These are phyloP conservation scores for Drosophila kepulauana DNA, from an alignment of 1,140 invertebrate species.

Conservation along the genomic window DNA sequence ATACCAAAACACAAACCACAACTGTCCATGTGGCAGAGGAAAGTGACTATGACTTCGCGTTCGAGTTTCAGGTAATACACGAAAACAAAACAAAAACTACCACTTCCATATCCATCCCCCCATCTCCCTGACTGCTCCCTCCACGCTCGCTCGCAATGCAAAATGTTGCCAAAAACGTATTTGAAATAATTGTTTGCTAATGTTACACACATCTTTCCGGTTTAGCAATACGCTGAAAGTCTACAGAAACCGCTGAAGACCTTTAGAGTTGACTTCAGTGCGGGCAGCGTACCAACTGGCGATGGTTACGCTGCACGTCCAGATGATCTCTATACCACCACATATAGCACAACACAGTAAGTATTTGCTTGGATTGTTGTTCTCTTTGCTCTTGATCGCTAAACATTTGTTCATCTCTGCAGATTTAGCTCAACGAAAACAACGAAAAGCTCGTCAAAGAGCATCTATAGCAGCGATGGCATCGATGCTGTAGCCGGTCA, in stretches of 20 bases:
- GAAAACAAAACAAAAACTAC: background rate
- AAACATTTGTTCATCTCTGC: background rate
- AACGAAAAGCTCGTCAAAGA: constrained; percentile 79
- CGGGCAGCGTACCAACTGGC: constrained; percentile 76
- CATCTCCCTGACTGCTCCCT: constrained; percentile 13
- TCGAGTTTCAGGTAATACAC: constrained; percentile 87
- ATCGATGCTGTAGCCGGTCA: constrained; percentile 58
- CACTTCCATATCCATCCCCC: background rate
- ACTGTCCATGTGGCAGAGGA: constrained; percentile 80
- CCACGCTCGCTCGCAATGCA: constrained; percentile 31
- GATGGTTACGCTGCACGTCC: constrained; percentile 71
- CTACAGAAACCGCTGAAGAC: constrained; percentile 84
- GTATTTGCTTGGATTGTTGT: constrained; percentile 31
- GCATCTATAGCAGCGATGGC: constrained; percentile 70
- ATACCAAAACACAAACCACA: constrained; percentile 62
- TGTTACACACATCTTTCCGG: constrained; percentile 24
- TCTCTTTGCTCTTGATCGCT: too few species aligned
- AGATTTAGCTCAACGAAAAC: constrained; percentile 82
- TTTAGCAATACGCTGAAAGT: constrained; percentile 85
- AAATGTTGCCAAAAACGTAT: constrained; percentile 9
- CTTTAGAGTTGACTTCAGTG: constrained; percentile 84
- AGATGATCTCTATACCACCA: constrained; percentile 80
- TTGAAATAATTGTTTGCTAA: constrained; percentile 34
- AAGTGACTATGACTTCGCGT: constrained; percentile 88
- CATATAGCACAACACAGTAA: constrained; percentile 83